phyloP scores from a whole-genome alignment of 2,888 invertebrate species.

The Caenorhabditis afra region DNA sequence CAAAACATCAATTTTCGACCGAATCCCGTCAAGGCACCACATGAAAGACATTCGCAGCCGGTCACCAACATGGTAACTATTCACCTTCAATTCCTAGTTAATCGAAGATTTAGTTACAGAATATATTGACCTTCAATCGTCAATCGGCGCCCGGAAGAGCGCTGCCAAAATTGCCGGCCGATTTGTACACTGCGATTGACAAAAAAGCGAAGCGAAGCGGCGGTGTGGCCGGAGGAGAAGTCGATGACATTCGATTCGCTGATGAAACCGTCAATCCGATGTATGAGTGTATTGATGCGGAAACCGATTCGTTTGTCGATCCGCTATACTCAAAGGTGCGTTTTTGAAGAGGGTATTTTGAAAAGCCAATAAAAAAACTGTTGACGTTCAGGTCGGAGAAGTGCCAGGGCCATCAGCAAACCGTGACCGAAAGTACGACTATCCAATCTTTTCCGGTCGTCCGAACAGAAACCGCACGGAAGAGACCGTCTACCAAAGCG shows the following conservation, averaged over 20 bases:
- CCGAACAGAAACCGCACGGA: conserved; percentile 44
- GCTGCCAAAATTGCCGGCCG: conserved; percentile 67
- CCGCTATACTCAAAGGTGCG: conserved; percentile 75
- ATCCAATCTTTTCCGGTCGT: conserved; percentile 70
- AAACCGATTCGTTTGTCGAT: conserved; percentile 75
- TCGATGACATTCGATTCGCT: conserved; percentile 63
- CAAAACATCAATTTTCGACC: conserved; percentile 55
- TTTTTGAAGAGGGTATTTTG: background rate
- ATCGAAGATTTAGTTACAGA: conserved; percentile 39
- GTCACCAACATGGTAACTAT: conserved; percentile 39
- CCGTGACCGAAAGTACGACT: conserved; percentile 70
- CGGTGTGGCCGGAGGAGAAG: conserved; percentile 34
- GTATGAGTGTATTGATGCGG: conserved; percentile 76
- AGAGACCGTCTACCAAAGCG: conserved; percentile 73
- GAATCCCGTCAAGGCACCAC: conserved; percentile 29
- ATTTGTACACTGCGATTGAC: conserved; percentile 68
- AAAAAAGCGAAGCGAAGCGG: conserved; percentile 55
- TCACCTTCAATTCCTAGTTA: conserved; percentile 2
- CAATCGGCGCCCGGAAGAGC: conserved; percentile 66
- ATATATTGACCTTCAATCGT: conserved; percentile 43
- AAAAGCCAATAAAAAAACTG: background rate
- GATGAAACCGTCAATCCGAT: conserved; percentile 73
- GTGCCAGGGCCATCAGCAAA: conserved; percentile 29
- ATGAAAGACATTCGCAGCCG: conserved; percentile 65
- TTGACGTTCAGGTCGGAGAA: conserved; percentile 59